Evolutionary conservation across 2,888 invertebrate genomes (phyloP), one percentile per base, ranked within the genome.

Genomic region (Magallana nippona): DNA sequence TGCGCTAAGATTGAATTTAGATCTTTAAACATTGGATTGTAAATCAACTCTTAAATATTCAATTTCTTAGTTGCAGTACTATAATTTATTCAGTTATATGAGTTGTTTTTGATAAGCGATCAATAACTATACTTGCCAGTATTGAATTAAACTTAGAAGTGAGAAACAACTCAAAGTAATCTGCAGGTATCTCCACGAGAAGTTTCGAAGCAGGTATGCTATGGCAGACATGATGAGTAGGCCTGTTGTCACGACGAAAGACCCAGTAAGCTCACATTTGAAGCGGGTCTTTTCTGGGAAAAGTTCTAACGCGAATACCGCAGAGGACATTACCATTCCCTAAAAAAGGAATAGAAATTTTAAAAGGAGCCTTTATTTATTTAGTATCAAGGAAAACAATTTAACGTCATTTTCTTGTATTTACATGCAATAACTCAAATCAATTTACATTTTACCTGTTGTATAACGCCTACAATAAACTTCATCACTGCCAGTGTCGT

Each of bases 151-250:
- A 44, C 85, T 82, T 17, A 81, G 22, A 10, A 79, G 10, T 13
- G 82, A 85, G 27, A 77, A 55, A 32, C 83, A 80, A 11, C 71
- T 57, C 1, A 80, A 58, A 10, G 84, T 82, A 10, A 90, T 85
- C 82, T 90, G 90, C 11, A 89, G 32, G 44, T 89, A 88, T 80
- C 90, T 71, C 91, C 91, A 91, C 11, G 87, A 88, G 62, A 84
- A 85, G 78, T 89, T 84, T 55, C 84, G 84, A 80, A 91, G 82
- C 1, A 87, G 63, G 84, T 89, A 91, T 1, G 88, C 89, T 27
- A 91, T 78, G 0, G 88, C 84, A 10, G 89, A 85, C n/a, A 91
- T 77, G 0, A 89, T 17, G 11, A 89, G 84, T 0, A 89, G 83
- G 3, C 87, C 85, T 0, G 86, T 81, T 2, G 88, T 88, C 90